phyloP scores from a whole-genome alignment of 2,888 invertebrate genomes.

The Leptogaster cylindrica region DNA sequence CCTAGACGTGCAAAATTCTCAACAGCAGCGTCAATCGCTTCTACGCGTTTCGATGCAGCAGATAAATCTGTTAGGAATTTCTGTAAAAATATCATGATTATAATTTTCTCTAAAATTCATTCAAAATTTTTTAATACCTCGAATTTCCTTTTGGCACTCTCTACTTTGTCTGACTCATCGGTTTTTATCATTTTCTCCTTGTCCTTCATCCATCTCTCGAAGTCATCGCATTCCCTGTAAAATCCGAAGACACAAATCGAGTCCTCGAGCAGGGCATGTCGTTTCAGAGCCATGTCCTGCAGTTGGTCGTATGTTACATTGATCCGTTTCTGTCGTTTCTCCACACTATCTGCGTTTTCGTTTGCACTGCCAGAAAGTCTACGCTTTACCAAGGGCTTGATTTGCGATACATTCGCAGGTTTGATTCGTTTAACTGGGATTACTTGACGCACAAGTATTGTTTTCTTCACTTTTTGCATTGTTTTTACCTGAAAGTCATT shows the following conservation, averaged over 20 bases:
- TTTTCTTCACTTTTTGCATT: slow-evolving; percentile 87
- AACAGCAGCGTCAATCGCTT: slow-evolving; percentile 86
- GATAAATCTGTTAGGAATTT: slow-evolving; percentile 95
- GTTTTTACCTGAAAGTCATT: slow-evolving; percentile 62
- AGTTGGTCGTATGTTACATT: slow-evolving; percentile 83
- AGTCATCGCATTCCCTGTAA: slow-evolving; percentile 96
- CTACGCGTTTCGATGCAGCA: slow-evolving; percentile 89
- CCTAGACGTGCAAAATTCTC: slow-evolving; percentile 82
- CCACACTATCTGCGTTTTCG: slow-evolving; percentile 76
- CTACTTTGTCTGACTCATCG: slow-evolving; percentile 86
- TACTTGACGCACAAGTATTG: slow-evolving; percentile 83
- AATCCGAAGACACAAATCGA: slow-evolving; percentile 91
- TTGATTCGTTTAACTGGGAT: slow-evolving; percentile 76
- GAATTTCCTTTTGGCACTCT: slow-evolving; percentile 91
- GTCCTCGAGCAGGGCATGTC: slow-evolving; percentile 87
- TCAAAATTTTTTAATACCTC: slow-evolving; percentile 68
- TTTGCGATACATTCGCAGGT: slow-evolving; percentile 59
- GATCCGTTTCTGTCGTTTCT: slow-evolving; percentile 78
- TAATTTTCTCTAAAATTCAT: slow-evolving; percentile 24
- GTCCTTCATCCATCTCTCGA: slow-evolving; percentile 96
- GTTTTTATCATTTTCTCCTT: slow-evolving; percentile 86
- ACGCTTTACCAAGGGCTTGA: slow-evolving; percentile 60
- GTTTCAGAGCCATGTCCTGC: slow-evolving; percentile 76
- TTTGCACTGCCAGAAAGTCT: slow-evolving; percentile 60
- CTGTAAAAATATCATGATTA: slow-evolving; percentile 59